These are phyloP conservation scores for Lepidurus packardi DNA, from an alignment of 1,140 invertebrate genomes.

Conservation along the genomic window DNA sequence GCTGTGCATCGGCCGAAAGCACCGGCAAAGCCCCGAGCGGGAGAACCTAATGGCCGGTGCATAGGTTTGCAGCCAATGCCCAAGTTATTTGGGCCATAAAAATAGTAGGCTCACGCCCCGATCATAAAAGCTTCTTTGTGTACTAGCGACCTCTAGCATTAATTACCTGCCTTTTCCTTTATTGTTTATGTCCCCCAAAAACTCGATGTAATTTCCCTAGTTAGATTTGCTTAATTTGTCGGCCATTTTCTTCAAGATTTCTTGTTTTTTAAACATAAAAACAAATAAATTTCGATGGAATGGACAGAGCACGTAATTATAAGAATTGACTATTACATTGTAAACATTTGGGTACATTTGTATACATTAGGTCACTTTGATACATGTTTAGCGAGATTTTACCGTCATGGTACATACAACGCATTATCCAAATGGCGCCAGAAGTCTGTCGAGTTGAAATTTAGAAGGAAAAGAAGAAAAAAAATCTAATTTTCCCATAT, in stretches of 20 bases:
- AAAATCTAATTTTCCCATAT: neutral
- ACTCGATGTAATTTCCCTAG: no score
- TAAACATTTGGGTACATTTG: no score
- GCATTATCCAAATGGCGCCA: neutral
- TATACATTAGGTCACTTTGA: no score
- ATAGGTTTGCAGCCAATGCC: neutral
- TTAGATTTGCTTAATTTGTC: no score
- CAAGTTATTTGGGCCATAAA: constrained; percentile 11
- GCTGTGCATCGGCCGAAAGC: no score
- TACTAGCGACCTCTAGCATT: constrained; percentile 17
- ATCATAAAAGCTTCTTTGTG: constrained; percentile 2
- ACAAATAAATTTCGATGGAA: no score
- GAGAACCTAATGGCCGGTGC: constrained; percentile 12
- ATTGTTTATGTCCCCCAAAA: neutral
- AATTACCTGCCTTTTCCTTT: neutral
- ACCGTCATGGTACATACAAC: no score
- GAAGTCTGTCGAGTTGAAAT: neutral
- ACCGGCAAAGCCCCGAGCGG: neutral
- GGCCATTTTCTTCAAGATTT: no score
- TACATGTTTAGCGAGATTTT: no score
- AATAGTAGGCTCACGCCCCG: constrained; percentile 17
- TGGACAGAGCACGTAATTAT: no score
- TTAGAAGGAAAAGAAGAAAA: neutral
- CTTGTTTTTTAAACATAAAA: no score
- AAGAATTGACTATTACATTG: no score